Conservation (phyloP, 2,113 vertebrate species). For the Hyla sarda region DNA sequence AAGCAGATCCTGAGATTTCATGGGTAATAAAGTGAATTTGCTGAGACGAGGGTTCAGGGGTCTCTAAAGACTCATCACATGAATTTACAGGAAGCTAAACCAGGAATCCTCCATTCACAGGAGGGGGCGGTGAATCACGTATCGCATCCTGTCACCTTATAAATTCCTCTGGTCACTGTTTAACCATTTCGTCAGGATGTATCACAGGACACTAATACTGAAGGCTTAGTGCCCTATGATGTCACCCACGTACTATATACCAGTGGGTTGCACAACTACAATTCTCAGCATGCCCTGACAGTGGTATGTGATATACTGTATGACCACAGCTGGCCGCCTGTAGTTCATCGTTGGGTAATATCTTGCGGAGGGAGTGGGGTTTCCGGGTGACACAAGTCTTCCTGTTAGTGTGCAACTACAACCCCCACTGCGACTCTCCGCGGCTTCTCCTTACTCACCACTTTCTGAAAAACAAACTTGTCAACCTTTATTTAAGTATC, state of each 20-base stretch:
- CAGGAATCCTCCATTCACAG: not conserved
- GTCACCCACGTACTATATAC: not conserved
- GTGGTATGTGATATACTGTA: not conserved
- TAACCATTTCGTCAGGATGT: not conserved
- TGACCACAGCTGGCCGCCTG: not conserved
- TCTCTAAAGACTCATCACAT: not conserved
- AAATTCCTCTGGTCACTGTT: not conserved
- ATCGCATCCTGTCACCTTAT: not conserved
- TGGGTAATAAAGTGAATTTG: not conserved
- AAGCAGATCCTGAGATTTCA: not conserved
- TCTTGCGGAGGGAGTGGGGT: not conserved
- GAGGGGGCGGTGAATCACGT: not conserved
- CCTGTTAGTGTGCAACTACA: slow-evolving; percentile 31
- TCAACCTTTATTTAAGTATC: not conserved
- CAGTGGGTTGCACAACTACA: not conserved
- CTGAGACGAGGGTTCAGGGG: not conserved
- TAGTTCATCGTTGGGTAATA: not conserved
- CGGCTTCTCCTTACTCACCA: not conserved
- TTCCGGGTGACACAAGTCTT: slow-evolving; percentile 41
- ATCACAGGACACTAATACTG: not conserved
- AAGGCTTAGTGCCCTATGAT: not conserved
- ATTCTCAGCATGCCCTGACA: not conserved
- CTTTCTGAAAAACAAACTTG: not conserved
- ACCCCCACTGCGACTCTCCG: not conserved
- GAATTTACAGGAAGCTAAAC: not conserved